Evolutionary conservation across 2,888 invertebrate genomes (phyloP), one percentile per base, ranked within the genome.

Genomic region (Periphyllus acericola): DNA sequence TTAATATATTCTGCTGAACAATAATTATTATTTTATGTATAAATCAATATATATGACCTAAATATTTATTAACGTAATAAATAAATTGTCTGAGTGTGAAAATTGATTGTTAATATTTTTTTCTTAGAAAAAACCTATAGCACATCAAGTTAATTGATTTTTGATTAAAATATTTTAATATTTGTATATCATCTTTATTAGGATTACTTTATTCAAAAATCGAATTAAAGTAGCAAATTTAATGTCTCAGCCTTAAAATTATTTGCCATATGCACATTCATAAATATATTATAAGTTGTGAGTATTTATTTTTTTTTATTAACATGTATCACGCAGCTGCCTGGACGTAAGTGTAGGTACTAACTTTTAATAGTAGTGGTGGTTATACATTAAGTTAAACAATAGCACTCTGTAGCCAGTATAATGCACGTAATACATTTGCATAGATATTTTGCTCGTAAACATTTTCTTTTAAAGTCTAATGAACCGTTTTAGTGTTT

Each of bases 401-500:
- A 87, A 81, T 87, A 74, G 80, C 60, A 60, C 55, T 55, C n/a
- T 34, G n/a, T 74, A n/a, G 81, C 32, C n/a, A 2, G 36, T 40
- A 32, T 80, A 79, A 36, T 81, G 66, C 60, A 74, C 72, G 32
- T 74, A 60, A 72, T 85, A 36, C 19, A 81, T 66, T 87, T 87
- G 75, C 80, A 81, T 87, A 55, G 36, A 55, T 78, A 66, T 80
- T 80, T 74, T 87, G 46, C 60, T 36, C 60, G 19, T 80, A 29
- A 87, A 80, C 80, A 40, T 74, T 81, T 87, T 25, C 36, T 81
- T 66, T 66, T 11, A 46, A 80, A 75, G 40, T 46, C 87, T 87
- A 87, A 87, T 87, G 87, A 87, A 81, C 81, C 74, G 46, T 75
- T 74, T 75, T 66, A 72, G 72, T 32, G 60, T 75, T 8, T 25